A percentile compares a stretch with the other conserved stretches of the same genome.
Conservation (phyloP, 2,113 vertebrate species). For the Zosterops pallidus region DNA sequence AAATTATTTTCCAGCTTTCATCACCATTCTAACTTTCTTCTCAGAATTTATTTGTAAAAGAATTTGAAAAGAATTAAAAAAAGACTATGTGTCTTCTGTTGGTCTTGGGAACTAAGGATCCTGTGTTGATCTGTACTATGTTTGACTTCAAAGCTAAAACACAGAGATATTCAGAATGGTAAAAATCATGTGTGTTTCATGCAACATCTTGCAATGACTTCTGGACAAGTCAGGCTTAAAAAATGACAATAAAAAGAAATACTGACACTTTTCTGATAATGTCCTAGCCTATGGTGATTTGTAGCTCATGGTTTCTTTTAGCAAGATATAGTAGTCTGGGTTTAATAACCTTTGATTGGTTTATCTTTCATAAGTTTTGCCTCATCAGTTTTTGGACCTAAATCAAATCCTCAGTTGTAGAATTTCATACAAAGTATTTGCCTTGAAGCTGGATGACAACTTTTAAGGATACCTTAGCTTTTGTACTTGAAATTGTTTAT, state of each 20-base stretch:
- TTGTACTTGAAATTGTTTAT: background rate
- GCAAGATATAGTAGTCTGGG: background rate
- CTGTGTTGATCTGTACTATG: background rate
- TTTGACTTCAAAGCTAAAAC: background rate
- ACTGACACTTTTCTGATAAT: background rate
- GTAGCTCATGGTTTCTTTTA: background rate
- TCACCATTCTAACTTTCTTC: background rate
- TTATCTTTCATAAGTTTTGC: background rate
- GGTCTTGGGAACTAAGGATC: background rate
- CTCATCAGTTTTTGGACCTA: background rate
- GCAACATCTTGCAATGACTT: background rate
- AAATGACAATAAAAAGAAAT: background rate
- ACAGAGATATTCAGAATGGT: background rate
- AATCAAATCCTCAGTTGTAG: background rate
- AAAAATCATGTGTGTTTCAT: background rate
- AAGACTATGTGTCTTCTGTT: background rate
- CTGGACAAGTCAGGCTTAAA: background rate
- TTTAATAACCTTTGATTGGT: background rate
- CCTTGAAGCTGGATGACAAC: background rate
- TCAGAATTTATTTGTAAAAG: background rate
- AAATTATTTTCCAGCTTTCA: background rate
- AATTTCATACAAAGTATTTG: background rate
- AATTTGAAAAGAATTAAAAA: background rate
- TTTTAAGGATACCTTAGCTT: background rate
- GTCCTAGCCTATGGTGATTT: background rate